Evolutionary conservation across 2,113 vertebrate species (phyloP), one percentile per base, ranked within the genome.

Genomic region (Crotalus horridus): DNA sequence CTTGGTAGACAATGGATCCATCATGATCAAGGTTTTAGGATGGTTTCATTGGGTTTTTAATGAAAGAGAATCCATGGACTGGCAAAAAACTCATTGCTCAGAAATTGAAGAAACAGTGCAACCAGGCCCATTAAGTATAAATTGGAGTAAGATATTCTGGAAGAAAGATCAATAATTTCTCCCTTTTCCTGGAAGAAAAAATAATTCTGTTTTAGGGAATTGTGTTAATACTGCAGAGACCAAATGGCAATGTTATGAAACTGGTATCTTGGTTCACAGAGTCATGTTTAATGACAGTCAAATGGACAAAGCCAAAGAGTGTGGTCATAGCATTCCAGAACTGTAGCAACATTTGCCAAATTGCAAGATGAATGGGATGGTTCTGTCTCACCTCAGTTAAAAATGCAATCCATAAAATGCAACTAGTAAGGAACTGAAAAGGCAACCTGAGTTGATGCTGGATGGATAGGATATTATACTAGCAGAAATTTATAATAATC

Each of bases 1-100:
- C 74, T 98, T 99, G 88, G 85, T 98, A n/a, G 97, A 99, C 92
- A 97, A 98, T 0, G 97, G 98, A 85, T 98, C 97, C 93, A 97
- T 99, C 94, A 96, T 97, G 0, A 97, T 99, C 15, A 98, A 98
- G 90, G 99, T 98, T 0, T 99, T 99, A 94, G 97, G 98, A 93
- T 97, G 99, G 20, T 99, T 98, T 91, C 99, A 99, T 93, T 81
- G 99, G 99, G 0, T 99, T 99, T 93, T 97, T 98, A 33, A 90
- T 99, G 21, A 89, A 98, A n/a, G 99, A 99, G 95, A 98, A 96
- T 48, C 97, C 98, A 48, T 97, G 98, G 15, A 95, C 98, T 0
- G 98, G 99, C 0, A 98, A 96, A 94, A 94, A 96, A 94, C 98
- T 99, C 91, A 97, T 98, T 0, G 98, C 97, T 0, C 98, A 98